Conservation (phyloP, 2,888 invertebrate genomes). For the Himalopsyche tibetana region DNA sequence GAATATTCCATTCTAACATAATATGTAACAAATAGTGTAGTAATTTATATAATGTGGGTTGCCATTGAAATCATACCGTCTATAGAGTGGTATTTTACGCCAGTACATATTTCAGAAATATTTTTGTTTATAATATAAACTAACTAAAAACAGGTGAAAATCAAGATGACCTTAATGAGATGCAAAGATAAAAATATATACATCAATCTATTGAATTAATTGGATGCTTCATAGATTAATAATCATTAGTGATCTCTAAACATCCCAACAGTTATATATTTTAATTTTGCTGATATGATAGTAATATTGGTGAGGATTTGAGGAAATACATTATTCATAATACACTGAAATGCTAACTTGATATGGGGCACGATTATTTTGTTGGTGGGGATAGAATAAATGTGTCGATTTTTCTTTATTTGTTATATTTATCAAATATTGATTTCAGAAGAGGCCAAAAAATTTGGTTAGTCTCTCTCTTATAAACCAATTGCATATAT, state of each 20-base stretch:
- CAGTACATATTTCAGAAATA: neutral
- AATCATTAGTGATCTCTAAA: neutral
- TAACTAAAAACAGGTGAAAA: neutral
- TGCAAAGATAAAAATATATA: neutral
- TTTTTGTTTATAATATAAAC: neutral
- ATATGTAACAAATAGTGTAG: neutral
- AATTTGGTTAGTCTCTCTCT: no score
- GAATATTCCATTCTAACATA: neutral
- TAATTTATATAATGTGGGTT: conserved; percentile 1
- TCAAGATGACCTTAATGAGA: neutral
- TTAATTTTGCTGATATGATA: conserved; percentile 8
- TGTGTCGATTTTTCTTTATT: neutral
- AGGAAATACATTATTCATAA: neutral
- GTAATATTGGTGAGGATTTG: neutral
- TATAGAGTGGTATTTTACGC: neutral
- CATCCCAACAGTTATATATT: neutral
- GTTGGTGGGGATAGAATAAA: neutral
- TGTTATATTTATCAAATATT: neutral
- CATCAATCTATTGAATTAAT: neutral
- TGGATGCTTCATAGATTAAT: neutral
- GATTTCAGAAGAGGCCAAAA: no score
- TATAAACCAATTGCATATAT: neutral
- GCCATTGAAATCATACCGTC: neutral
- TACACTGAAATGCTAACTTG: neutral
- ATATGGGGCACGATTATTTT: neutral